Conservation (phyloP, 2,888 invertebrate genomes). For the Platycheirus albimanus region DNA sequence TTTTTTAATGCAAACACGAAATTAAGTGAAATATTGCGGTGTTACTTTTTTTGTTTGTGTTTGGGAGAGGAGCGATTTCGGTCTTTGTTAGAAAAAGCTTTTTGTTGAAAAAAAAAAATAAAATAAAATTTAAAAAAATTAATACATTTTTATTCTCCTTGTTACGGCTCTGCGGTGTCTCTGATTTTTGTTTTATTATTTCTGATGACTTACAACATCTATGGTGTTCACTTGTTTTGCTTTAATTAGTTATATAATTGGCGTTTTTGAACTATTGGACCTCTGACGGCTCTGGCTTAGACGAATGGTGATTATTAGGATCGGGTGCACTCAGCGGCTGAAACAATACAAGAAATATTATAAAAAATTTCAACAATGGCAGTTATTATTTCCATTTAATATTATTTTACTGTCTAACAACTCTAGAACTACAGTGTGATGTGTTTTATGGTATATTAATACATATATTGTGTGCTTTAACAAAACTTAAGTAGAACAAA, state of each 20-base stretch:
- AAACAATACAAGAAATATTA: slow-evolving; percentile 79
- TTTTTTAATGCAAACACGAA: slow-evolving; percentile 47
- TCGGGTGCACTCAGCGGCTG: slow-evolving; percentile 93
- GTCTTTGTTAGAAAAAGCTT: slow-evolving; percentile 45
- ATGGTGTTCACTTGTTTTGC: slow-evolving; percentile 68
- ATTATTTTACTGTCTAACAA: no score
- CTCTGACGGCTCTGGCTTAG: slow-evolving; percentile 92
- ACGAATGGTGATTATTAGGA: slow-evolving; percentile 91
- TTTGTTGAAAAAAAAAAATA: slow-evolving; percentile 7
- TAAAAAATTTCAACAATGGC: no score
- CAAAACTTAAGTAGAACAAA: no score
- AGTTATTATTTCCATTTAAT: no score
- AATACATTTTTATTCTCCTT: slow-evolving; percentile 49
- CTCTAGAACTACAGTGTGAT: no score
- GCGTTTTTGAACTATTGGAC: slow-evolving; percentile 86
- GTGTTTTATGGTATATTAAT: no score
- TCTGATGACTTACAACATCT: slow-evolving; percentile 70
- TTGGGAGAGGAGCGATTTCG: slow-evolving; percentile 32
- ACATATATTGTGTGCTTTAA: no score
- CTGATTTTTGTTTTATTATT: slow-evolving; percentile 40
- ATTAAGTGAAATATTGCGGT: slow-evolving; percentile 63
- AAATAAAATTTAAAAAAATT: slow-evolving; percentile 22
- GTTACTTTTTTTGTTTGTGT: slow-evolving; percentile 1
- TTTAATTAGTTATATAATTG: slow-evolving; percentile 74
- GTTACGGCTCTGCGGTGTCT: slow-evolving; percentile 57